These are phyloP conservation scores for Poecile atricapillus DNA, from an alignment of 2,113 vertebrate genomes.

Conservation along the genomic window DNA sequence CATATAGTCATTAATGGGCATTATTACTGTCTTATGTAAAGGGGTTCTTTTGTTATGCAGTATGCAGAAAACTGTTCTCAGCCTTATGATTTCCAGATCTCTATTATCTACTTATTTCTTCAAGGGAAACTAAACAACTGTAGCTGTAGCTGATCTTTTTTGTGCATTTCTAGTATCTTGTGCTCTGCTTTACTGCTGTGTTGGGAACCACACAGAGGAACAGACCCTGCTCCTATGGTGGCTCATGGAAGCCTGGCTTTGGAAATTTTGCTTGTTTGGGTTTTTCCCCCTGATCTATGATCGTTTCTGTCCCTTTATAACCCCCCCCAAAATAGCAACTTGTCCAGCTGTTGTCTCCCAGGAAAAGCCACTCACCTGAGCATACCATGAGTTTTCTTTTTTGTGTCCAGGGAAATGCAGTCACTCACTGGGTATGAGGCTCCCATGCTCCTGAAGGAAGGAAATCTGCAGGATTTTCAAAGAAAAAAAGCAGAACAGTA, in stretches of 20 bases:
- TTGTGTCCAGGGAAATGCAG: background rate
- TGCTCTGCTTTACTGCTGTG: background rate
- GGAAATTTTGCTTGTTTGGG: background rate
- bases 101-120: slow-evolving; percentile 68
- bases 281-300: background rate
- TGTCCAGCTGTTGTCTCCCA: background rate
- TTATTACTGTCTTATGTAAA: slow-evolving; percentile 87
- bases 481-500: background rate
- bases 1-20: slow-evolving; percentile 90
- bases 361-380: background rate
- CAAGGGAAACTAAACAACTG: slow-evolving; percentile 69
- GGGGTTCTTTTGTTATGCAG: slow-evolving; percentile 79
- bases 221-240: background rate
- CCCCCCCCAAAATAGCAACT: rapidly evolving
- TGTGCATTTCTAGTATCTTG: slow-evolving; percentile 11
- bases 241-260: background rate
- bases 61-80: slow-evolving; percentile 74
- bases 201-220: background rate
- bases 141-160: slow-evolving; percentile 25
- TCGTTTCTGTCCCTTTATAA: background rate
- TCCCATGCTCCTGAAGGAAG: background rate
- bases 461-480: background rate
- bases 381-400: background rate
- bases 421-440: background rate
- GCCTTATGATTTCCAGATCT: slow-evolving; percentile 77